Evolutionary conservation across 2,888 invertebrate genomes (phyloP).

Genomic region (Ommatoiulus sabulosus): DNA sequence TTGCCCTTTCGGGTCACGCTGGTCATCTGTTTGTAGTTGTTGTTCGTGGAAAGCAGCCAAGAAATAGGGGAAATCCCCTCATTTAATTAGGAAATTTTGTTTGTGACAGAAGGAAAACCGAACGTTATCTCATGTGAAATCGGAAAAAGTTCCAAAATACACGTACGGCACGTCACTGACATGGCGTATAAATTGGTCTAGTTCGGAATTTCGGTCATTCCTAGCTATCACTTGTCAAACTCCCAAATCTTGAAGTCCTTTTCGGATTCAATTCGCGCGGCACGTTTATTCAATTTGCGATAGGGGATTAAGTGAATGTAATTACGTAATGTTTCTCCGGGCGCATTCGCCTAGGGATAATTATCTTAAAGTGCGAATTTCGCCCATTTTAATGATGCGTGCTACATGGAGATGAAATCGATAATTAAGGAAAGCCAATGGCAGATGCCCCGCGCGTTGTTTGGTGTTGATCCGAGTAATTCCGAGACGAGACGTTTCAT

Average conservation of each 20-base stretch:
- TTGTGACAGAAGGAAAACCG: background rate
- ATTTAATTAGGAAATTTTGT: background rate
- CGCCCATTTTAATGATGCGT: slow-evolving; percentile 43
- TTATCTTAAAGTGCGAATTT: slow-evolving; percentile 28
- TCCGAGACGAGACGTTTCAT: background rate
- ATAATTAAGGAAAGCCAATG: slow-evolving; percentile 24
- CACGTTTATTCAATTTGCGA: slow-evolving; percentile 19
- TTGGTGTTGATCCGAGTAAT: background rate
- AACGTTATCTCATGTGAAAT: background rate
- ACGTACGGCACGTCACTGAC: background rate
- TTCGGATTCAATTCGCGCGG: background rate
- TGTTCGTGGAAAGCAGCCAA: background rate
- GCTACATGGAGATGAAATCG: slow-evolving; percentile 1
- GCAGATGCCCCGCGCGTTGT: background rate
- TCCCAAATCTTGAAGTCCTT: background rate
- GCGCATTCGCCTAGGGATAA: slow-evolving; percentile 5
- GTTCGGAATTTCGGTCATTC: background rate
- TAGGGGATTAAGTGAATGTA: background rate
- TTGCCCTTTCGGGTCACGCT: too few relatives aligned
- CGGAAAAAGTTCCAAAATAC: background rate
- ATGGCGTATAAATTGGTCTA: background rate
- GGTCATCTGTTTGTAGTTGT: background rate
- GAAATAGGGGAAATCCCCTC: background rate
- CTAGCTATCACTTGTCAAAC: background rate
- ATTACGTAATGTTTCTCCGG: background rate